These are phyloP conservation scores for Cynocephalus volans DNA, from an alignment of 2,113 vertebrate species.

Conservation along the genomic window DNA sequence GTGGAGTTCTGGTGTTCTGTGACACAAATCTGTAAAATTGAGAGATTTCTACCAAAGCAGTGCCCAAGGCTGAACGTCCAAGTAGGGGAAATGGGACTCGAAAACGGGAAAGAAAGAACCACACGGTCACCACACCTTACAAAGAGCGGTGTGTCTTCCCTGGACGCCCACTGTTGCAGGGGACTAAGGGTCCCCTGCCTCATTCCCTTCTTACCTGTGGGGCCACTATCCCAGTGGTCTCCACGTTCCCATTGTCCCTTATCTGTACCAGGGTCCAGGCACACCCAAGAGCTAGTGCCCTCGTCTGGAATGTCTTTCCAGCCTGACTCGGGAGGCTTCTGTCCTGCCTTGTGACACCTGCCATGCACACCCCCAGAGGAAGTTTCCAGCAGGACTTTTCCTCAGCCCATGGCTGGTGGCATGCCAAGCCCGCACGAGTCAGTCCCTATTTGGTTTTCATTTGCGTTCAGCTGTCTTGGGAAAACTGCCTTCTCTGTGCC, in stretches of 20 bases:
- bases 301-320: not conserved
- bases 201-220: not conserved
- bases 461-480: not conserved
- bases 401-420: not conserved
- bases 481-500: not conserved
- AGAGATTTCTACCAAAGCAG: not conserved
- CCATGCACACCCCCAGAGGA: not conserved
- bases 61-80: not conserved
- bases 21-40: not conserved
- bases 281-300: not conserved
- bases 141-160: not conserved
- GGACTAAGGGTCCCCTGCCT: no score
- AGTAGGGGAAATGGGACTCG: not conserved
- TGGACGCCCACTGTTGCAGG: rapidly evolving
- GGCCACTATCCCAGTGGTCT: not conserved
- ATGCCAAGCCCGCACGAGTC: not conserved
- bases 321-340: not conserved
- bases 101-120: not conserved
- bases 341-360: not conserved
- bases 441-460: not conserved
- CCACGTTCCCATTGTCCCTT: not conserved
- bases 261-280: not conserved
- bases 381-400: not conserved
- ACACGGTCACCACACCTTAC: not conserved
- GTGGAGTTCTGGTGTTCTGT: not conserved